A percentile compares a stretch with the other conserved stretches of the same genome.
These are phyloP conservation scores for Nemotelus nigrinus DNA, from an alignment of 2,888 invertebrate genomes.

Conservation along the genomic window DNA sequence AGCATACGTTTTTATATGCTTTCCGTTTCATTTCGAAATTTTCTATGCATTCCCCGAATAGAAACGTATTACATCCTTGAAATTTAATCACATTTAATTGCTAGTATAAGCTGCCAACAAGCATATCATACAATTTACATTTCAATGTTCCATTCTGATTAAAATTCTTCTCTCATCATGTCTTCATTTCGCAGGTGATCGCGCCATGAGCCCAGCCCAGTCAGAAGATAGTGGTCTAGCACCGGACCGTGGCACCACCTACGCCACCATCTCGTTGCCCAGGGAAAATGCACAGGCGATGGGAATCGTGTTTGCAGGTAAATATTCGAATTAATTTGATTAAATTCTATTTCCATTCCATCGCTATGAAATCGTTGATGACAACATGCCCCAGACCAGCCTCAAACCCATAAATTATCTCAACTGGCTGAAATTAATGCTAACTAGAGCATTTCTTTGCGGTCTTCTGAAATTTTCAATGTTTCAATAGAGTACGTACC, in stretches of 20 bases:
- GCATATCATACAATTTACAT: no score
- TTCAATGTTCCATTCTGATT: no score
- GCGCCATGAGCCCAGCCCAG: slow-evolving; percentile 65
- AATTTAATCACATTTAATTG: no score
- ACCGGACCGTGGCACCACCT: slow-evolving; percentile 64
- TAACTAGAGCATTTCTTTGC: slow-evolving; percentile 23
- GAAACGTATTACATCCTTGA: no score
- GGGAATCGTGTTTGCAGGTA: slow-evolving; percentile 65
- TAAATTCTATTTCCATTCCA: not conserved
- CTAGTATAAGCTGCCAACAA: no score
- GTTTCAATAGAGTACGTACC: no score
- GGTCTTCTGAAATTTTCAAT: no score
- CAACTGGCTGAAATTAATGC: slow-evolving; percentile 12
- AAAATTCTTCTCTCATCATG: no score
- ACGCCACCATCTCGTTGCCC: slow-evolving; percentile 64
- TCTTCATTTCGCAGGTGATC: slow-evolving; percentile 58
- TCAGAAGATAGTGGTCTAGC: slow-evolving; percentile 65
- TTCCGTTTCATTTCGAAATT: no score
- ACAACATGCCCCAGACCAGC: slow-evolving; percentile 5
- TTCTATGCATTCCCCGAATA: no score
- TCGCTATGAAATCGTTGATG: not conserved
- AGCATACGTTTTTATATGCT: no score
- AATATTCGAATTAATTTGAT: slow-evolving; percentile 25
- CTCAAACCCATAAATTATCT: slow-evolving; percentile 27
- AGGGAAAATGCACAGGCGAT: slow-evolving; percentile 62